Base-by-base conservation (phyloP, 2,113 vertebrate species). In the Bungarus multicinctus region DNA sequence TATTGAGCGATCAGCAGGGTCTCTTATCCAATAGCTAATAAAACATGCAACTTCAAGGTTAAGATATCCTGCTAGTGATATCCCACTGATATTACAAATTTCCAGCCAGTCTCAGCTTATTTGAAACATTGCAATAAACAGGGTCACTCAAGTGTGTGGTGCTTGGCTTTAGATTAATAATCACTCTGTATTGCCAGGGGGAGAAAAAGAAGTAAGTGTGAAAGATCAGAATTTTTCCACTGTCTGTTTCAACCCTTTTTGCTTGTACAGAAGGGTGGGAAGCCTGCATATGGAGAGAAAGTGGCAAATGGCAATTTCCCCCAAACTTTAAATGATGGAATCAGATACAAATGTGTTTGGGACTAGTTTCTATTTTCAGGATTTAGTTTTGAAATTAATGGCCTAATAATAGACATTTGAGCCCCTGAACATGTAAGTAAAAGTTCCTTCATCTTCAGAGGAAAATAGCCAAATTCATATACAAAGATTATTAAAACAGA, bases 1-100 rank as follows among this genome's bases (percentile, higher is more conserved):
- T 20, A 30, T 6, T 18, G 53, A 27, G 12, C 6, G 2, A 90
- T 45, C 89, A 95, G 89, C n/a, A 25, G 92, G 96, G 94, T 92
- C 91, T 91, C 88, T 92, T 93, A 85, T 74, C 87, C 53, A 64
- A 91, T 88, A 22, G 12, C 22, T 60, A 9, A 90, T 85, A 86
- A 87, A n/a, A 64, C 5, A 9, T 25, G 5, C 18, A 8, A 9
- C 47, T 50, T n/a, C 81, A 90, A 91, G 91, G 69, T 22, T 4
- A 88, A 69, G n/a, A 43, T 81, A 81, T 43, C 34, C 74, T 43
- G 34, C 69, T 81, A 22, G 69, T 81, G 74, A 81, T 81, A 81
- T 81, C 34, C 34, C 34, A 81, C 74, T 81, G 74, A 39, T 81
- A 81, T 81, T 81, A 39, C 69, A 81, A 39, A 81, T 94, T 52